These are phyloP conservation scores for Acrocephalus arundinaceus DNA, from an alignment of 2,113 vertebrate species.

Conservation along the genomic window DNA sequence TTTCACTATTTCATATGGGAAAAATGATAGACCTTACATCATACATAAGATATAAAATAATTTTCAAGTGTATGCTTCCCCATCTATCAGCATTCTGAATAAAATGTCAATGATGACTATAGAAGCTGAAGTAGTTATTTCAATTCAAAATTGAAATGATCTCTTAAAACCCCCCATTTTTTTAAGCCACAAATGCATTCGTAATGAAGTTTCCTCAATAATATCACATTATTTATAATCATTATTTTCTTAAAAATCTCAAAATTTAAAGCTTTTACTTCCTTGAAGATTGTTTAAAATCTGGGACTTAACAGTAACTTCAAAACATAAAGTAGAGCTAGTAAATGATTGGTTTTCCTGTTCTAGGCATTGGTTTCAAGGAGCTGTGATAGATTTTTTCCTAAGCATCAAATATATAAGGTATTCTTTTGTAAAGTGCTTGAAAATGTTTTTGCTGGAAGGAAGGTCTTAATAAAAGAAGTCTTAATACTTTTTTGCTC, in stretches of 20 bases:
- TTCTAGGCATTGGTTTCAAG: neutral
- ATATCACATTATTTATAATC: neutral
- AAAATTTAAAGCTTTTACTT: neutral
- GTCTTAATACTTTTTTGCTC: neutral
- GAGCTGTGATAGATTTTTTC: neutral
- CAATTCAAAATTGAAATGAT: neutral
- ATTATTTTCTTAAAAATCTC: neutral
- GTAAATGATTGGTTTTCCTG: neutral
- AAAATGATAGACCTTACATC: neutral
- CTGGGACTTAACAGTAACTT: neutral
- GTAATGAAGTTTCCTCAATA: neutral
- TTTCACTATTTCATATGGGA: neutral
- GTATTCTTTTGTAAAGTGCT: neutral
- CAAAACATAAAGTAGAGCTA: neutral
- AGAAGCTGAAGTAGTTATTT: neutral
- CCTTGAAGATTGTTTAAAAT: neutral
- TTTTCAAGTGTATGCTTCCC: neutral
- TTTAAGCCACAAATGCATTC: neutral
- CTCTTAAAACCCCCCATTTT: neutral
- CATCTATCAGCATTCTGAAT: neutral
- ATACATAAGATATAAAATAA: neutral
- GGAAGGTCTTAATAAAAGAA: neutral
- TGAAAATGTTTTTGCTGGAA: neutral
- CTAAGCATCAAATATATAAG: neutral
- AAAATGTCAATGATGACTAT: neutral